Conservation (phyloP, 1,140 invertebrate species). For the Aphelenchoides besseyi region DNA sequence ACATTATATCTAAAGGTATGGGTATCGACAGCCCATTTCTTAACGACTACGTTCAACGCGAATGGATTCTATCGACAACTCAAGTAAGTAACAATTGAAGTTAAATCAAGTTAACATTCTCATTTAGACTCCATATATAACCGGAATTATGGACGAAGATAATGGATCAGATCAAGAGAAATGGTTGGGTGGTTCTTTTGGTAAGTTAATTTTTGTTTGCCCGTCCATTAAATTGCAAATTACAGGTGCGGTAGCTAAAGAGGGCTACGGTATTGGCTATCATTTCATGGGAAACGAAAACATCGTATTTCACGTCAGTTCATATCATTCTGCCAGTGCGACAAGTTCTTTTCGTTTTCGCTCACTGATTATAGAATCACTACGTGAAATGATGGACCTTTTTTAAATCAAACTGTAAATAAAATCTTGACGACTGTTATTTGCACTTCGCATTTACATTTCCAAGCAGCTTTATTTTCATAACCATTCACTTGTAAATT, state of each 20-base stretch:
- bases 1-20: slow-evolving; percentile 92
- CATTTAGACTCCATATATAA: slow-evolving; percentile 28
- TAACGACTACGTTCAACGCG: slow-evolving; percentile 86
- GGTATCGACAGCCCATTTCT: slow-evolving; percentile 69
- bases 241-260: slow-evolving; percentile 33
- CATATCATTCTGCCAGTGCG: slow-evolving; percentile 46
- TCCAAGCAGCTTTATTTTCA: no score
- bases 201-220: slow-evolving; percentile 41
- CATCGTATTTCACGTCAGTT: slow-evolving; percentile 65
- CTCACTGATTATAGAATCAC: background rate
- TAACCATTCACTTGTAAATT: no score
- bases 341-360: slow-evolving; percentile 3
- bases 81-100: background rate
- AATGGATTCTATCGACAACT: slow-evolving; percentile 87
- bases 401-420: slow-evolving; percentile 4
- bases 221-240: background rate
- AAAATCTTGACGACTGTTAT: no score
- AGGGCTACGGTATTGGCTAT: slow-evolving; percentile 50
- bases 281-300: slow-evolving; percentile 42
- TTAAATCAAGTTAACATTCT: background rate
- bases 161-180: slow-evolving; percentile 10
- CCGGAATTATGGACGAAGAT: slow-evolving; percentile 43
- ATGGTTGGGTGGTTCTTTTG: slow-evolving; percentile 46
- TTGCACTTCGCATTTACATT: no score
- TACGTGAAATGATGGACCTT: slow-evolving; percentile 12